These are phyloP conservation scores for Discoglossus pictus DNA, from an alignment of 2,797 vertebrate species.

Conservation along the genomic window DNA sequence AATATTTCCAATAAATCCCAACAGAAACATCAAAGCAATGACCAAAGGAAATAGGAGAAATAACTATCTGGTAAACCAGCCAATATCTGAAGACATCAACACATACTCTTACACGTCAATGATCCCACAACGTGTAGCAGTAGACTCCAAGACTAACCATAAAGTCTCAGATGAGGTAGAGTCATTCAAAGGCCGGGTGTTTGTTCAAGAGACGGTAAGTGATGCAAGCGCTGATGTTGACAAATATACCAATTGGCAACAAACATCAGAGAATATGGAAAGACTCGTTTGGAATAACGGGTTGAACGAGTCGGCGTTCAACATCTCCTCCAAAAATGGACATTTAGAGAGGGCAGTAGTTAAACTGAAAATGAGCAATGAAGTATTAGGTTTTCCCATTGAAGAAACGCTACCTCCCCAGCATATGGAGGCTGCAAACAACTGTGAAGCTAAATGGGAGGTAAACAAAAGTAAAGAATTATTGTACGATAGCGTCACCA, in stretches of 20 bases:
- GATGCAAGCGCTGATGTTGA: not conserved
- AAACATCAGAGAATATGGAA: not conserved
- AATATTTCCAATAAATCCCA: conserved; percentile 57
- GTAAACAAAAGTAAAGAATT: conserved; percentile 4
- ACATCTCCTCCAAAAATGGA: conserved; percentile 28
- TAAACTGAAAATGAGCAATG: conserved; percentile 48
- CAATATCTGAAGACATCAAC: conserved; percentile 3
- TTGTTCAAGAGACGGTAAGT: not conserved
- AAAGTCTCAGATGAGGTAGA: not conserved
- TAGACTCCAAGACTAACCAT: conserved; percentile 51
- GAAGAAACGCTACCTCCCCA: conserved; percentile 63
- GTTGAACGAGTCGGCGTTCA: conserved; percentile 13
- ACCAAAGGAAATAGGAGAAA: not conserved
- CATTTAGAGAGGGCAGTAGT: conserved; percentile 60
- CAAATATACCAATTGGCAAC: not conserved
- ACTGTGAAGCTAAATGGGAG: conserved; percentile 33
- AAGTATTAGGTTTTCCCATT: conserved; percentile 59
- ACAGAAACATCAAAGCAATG: conserved; percentile 3
- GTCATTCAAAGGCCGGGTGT: not conserved
- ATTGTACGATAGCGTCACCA: conserved; percentile 24
- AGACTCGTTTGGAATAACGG: not conserved
- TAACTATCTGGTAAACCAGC: not conserved
- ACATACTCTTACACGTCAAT: conserved; percentile 14
- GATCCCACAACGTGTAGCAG: conserved; percentile 60
- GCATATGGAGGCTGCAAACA: not conserved